phyloP scores from a whole-genome alignment of 1,140 invertebrate species.

The Piezodorus guildinii region DNA sequence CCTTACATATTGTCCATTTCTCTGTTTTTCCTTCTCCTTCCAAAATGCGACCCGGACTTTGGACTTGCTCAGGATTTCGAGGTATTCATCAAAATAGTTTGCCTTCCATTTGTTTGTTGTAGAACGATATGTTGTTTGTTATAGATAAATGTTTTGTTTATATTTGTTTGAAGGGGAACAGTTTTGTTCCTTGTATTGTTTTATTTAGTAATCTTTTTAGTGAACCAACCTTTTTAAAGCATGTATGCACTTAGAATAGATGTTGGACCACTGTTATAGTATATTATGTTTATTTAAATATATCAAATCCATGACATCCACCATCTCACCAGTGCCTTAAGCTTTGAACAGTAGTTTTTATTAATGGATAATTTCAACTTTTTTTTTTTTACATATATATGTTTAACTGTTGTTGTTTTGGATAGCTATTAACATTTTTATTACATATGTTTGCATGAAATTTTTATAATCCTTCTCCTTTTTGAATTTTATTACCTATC shows the following conservation, averaged over 20 bases:
- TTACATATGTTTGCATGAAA: neutral
- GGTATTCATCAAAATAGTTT: conserved; percentile 37
- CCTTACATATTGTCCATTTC: conserved; percentile 37
- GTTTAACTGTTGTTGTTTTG: neutral
- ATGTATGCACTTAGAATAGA: conserved; percentile 27
- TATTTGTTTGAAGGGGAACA: conserved; percentile 16
- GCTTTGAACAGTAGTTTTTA: conserved; percentile 28
- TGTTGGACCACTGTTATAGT: conserved; percentile 26
- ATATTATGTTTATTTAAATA: conserved; percentile 23
- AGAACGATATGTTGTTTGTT: conserved; percentile 22
- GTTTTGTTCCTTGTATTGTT: conserved; percentile 16
- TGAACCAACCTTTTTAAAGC: conserved; percentile 23
- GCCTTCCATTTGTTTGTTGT: conserved; percentile 25
- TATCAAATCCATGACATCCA: conserved; percentile 26
- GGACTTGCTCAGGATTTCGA: conserved; percentile 56
- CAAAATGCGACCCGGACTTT: conserved; percentile 31
- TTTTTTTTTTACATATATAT: too few relatives aligned
- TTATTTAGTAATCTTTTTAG: conserved; percentile 17
- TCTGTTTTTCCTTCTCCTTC: conserved; percentile 41
- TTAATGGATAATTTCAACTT: neutral
- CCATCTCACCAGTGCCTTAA: conserved; percentile 31
- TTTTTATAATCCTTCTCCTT: neutral
- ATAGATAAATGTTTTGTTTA: conserved; percentile 19
- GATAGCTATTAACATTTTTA: neutral
- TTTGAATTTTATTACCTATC: too few relatives aligned